These are phyloP conservation scores for Drosophila tropicalis DNA, from an alignment of 1,140 invertebrate species.

Conservation along the genomic window DNA sequence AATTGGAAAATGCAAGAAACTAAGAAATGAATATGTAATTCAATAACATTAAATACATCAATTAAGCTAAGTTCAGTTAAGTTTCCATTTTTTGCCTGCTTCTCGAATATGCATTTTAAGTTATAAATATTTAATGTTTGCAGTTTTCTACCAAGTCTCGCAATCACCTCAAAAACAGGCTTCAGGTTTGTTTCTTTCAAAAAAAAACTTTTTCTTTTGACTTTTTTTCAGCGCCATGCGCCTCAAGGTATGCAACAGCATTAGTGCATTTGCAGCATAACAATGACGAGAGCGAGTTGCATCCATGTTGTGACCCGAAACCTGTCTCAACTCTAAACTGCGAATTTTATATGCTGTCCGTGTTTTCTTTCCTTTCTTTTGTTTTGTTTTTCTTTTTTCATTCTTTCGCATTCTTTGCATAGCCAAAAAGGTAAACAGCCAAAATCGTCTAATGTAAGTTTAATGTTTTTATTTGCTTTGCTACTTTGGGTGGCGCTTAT, in stretches of 20 bases:
- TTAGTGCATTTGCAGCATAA: constrained; percentile 60
- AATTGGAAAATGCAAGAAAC: too few relatives aligned
- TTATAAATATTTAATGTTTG: constrained; percentile 40
- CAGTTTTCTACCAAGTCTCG: constrained; percentile 11
- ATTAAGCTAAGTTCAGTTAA: too few relatives aligned
- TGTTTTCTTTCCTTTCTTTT: constrained; percentile 1
- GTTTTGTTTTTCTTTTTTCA: not conserved
- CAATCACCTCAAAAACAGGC: constrained; percentile 1
- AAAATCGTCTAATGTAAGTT: constrained; percentile 60
- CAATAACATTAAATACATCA: too few relatives aligned
- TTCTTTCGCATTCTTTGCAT: constrained; percentile 38
- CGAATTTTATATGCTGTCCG: constrained; percentile 46
- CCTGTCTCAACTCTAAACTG: constrained; percentile 33
- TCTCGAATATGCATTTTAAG: not conserved
- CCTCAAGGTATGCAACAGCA: constrained; percentile 56
- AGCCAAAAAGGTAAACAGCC: constrained; percentile 49
- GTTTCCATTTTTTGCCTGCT: not conserved
- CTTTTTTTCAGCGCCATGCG: not conserved
- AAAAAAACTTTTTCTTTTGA: not conserved
- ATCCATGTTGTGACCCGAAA: constrained; percentile 28
- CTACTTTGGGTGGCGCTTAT: constrained; percentile 54
- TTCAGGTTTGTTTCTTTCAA: not conserved
- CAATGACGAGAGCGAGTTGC: constrained; percentile 42
- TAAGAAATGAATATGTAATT: too few relatives aligned
- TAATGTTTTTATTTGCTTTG: constrained; percentile 70